phyloP scores from a whole-genome alignment of 2,888 invertebrate genomes.

The Hydroisotoma schaefferi region DNA sequence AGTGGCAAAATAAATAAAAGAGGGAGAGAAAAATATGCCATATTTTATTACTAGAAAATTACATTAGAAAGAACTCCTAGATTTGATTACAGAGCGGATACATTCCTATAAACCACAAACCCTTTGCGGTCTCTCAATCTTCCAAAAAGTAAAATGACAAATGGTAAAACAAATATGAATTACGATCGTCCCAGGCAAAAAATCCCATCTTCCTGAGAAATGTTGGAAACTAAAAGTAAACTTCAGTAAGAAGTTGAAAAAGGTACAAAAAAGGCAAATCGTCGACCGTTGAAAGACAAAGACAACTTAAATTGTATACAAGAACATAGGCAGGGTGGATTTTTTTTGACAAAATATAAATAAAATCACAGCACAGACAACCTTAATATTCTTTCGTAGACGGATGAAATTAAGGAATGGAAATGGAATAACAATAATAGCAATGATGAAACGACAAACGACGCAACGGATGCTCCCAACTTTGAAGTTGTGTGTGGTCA shows the following conservation, averaged over 20 bases:
- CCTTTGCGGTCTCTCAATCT: neutral
- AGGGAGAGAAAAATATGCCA: too few species aligned
- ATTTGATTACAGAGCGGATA: conserved; percentile 12
- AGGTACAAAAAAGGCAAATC: too few species aligned
- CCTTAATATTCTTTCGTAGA: neutral
- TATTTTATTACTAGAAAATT: conserved; percentile 6
- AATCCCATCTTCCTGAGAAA: too few species aligned
- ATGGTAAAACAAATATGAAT: conserved; percentile 9
- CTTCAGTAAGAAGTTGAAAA: too few species aligned
- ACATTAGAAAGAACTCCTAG: neutral
- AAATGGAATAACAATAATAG: neutral
- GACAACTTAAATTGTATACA: too few species aligned
- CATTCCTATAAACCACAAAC: neutral
- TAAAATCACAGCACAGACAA: neutral
- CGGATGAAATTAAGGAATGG: too few species aligned
- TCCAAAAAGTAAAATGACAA: neutral
- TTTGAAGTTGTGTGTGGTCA: conserved; percentile 6
- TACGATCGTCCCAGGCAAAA: neutral
- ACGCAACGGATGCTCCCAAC: too few species aligned
- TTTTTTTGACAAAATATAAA: neutral
- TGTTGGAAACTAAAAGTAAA: too few species aligned
- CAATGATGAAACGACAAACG: neutral
- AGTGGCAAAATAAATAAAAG: too few species aligned
- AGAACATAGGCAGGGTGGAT: too few species aligned
- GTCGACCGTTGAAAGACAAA: too few species aligned